These are phyloP conservation scores for Channallabes apus DNA, from an alignment of 2,797 vertebrate species.

Conservation along the genomic window DNA sequence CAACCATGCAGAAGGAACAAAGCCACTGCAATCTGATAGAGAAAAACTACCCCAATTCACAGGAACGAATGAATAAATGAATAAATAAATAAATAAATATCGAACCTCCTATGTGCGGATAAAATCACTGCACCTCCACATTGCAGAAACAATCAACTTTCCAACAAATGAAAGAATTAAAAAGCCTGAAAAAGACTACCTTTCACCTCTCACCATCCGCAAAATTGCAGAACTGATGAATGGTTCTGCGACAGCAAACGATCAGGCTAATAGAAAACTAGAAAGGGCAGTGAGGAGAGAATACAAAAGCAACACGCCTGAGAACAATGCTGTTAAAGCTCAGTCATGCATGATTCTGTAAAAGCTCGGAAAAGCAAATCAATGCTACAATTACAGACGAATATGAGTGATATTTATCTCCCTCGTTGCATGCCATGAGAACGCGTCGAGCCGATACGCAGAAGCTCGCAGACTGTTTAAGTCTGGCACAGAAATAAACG, in stretches of 20 bases:
- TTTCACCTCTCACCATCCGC: neutral
- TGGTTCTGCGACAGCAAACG: neutral
- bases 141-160: neutral
- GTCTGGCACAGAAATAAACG: neutral
- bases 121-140: neutral
- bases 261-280: neutral
- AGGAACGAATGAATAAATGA: neutral
- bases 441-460: neutral
- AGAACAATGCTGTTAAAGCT: neutral
- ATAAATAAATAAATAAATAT: neutral
- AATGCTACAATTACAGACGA: conserved; percentile 1
- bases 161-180: conserved; percentile 12
- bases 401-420: conserved; percentile 2
- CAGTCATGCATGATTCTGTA: neutral
- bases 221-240: neutral
- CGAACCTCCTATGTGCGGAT: neutral
- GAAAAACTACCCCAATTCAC: neutral
- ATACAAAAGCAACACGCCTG: neutral
- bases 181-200: neutral
- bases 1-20: neutral
- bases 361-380: conserved; percentile 6
- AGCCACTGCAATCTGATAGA: neutral
- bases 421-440: neutral
- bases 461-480: neutral
- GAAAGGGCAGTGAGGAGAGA: neutral